Evolutionary conservation across 2,888 invertebrate genomes (phyloP), one percentile per base, ranked within the genome.

Genomic region (Drosophila niveifrons): DNA sequence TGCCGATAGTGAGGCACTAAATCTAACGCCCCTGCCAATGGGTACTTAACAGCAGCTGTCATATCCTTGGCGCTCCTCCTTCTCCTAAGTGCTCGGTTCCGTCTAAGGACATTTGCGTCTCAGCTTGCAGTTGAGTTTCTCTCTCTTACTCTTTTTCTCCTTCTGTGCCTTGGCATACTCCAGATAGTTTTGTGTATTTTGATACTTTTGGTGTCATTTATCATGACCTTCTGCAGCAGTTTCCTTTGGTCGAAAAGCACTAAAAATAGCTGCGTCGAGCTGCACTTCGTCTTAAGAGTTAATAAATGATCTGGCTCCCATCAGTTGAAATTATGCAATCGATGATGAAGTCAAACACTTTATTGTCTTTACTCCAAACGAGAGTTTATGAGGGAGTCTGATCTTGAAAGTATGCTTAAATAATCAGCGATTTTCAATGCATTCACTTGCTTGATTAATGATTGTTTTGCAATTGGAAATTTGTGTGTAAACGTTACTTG

Each of bases 161-260:
- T 9, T 6, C 46, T 57, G 2, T 46, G 13, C 56, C 61, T 47
- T 39, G 52, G 44, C 52, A 55, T 57, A 48, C 18, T 72, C 48
- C 44, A 71, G 36, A 50, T 63, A 53, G 65, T 59, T 71, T 31
- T 41, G 46, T 76, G 85, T 82, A 82, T 78, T 82, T 71, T 82
- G 82, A 84, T 87, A 87, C 85, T 84, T 87, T 79, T 28, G 82
- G 84, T 84, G 88, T 84, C 84, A 87, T 87, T 76, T 84, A 82
- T 85, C 84, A 84, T 82, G 76, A 78, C 82, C 85, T 81, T 83
- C 82, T 59, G 67, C 83, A 68, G 82, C 78, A 72, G 69, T 69
- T 65, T 51, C 68, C 61, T 44, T 66, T 47, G 29, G 50, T 59
- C 41, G 41, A 51, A 51, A 23, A 36, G 51, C 48, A 8, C 73